These are phyloP conservation scores for Salarias fasciatus DNA, from an alignment of 2,797 vertebrate species.

Conservation along the genomic window DNA sequence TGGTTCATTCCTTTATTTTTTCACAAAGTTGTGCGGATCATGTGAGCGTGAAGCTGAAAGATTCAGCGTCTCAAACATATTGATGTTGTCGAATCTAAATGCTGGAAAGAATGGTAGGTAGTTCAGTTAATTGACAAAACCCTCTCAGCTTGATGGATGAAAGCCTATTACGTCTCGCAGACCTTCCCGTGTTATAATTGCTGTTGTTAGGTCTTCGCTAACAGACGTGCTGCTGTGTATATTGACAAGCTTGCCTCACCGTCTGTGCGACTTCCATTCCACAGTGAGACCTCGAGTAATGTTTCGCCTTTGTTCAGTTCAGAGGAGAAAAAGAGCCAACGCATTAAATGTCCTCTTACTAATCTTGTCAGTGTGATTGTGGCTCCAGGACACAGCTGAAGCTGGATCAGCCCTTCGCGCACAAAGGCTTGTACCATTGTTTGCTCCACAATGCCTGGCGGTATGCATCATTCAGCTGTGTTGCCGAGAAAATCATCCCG, in stretches of 20 bases:
- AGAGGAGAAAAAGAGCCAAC: slow-evolving; percentile 37
- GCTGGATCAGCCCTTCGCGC: slow-evolving; percentile 67
- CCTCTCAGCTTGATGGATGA: not conserved
- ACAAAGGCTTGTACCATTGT: slow-evolving; percentile 68
- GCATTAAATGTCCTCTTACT: slow-evolving; percentile 58
- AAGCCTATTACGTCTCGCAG: not conserved
- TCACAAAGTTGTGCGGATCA: too few relatives aligned
- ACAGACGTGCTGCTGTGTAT: not conserved
- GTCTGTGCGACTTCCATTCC: slow-evolving; percentile 24
- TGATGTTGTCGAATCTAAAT: too few relatives aligned
- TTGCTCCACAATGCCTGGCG: slow-evolving; percentile 71
- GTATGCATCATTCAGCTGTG: slow-evolving; percentile 49
- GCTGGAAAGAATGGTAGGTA: not conserved
- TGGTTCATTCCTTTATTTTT: too few relatives aligned
- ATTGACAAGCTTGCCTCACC: slow-evolving; percentile 9
- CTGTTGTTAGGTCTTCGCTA: not conserved
- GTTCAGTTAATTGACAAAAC: not conserved
- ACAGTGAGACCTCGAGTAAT: slow-evolving; percentile 32
- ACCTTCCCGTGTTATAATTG: not conserved
- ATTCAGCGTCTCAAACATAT: too few relatives aligned
- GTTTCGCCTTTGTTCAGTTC: slow-evolving; percentile 36
- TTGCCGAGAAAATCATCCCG: slow-evolving; percentile 56
- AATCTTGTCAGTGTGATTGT: slow-evolving; percentile 56
- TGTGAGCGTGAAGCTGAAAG: too few relatives aligned
- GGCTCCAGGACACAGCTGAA: slow-evolving; percentile 55